A percentile compares a stretch with the other conserved stretches of the same genome.
These are phyloP conservation scores for Synergus itoensis DNA, from an alignment of 2,888 invertebrate genomes.

Conservation along the genomic window DNA sequence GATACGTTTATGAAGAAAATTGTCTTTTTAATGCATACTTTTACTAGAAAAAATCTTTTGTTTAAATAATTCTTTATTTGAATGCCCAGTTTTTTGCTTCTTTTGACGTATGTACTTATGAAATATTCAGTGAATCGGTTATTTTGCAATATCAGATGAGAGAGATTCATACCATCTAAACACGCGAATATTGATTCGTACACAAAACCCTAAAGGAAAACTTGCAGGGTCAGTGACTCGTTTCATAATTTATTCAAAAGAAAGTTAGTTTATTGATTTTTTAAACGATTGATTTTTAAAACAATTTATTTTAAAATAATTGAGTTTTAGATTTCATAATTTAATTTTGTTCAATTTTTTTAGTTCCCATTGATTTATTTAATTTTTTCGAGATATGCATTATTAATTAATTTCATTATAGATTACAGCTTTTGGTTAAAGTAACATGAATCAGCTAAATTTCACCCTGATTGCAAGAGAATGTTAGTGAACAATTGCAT, in stretches of 20 bases:
- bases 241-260: not conserved
- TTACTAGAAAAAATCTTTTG: not conserved
- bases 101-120: not conserved
- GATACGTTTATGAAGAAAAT: not conserved
- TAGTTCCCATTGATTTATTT: too few species aligned
- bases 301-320: too few species aligned
- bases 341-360: too few species aligned
- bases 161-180: conserved; percentile 26
- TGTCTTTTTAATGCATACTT: not conserved
- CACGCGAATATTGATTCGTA: conserved; percentile 27
- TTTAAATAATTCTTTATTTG: not conserved
- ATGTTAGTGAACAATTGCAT: not conserved
- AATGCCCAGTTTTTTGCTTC: not conserved
- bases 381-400: too few species aligned
- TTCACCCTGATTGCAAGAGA: not conserved
- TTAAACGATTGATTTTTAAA: too few species aligned
- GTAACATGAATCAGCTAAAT: not conserved
- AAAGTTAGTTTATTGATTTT: not conserved
- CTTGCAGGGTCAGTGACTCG: conserved; percentile 26
- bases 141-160: conserved; percentile 28
- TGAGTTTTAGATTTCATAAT: too few species aligned
- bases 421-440: not conserved
- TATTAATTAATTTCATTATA: not conserved
- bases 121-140: conserved; percentile 20
- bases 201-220: not conserved